These are phyloP conservation scores for Caenorhabditis drosophilae DNA, from an alignment of 2,888 invertebrate genomes.

Conservation along the genomic window DNA sequence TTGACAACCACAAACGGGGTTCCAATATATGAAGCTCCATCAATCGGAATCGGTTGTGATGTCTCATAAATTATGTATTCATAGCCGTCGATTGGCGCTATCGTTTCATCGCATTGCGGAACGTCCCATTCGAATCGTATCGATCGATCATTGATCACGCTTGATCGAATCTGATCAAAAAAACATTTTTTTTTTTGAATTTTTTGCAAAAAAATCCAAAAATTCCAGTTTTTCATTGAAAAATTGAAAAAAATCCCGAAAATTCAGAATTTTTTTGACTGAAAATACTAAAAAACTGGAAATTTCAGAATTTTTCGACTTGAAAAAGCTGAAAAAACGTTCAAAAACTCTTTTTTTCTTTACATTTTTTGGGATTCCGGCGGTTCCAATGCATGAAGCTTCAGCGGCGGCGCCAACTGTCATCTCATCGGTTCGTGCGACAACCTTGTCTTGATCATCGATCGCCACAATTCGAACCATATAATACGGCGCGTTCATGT, in stretches of 20 bases:
- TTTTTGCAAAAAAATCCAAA: too few relatives aligned
- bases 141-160: constrained; percentile 27
- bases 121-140: constrained; percentile 47
- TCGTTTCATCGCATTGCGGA: constrained; percentile 63
- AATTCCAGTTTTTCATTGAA: too few relatives aligned
- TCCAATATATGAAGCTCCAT: constrained; percentile 60
- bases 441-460: constrained; percentile 43
- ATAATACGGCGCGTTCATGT: constrained; percentile 55
- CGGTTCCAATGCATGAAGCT: constrained; percentile 55
- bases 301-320: too few relatives aligned
- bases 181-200: too few relatives aligned
- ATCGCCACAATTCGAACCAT: constrained; percentile 60
- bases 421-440: constrained; percentile 63
- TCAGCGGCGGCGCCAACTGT: constrained; percentile 58
- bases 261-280: background rate
- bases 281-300: too few relatives aligned
- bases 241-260: background rate
- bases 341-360: background rate
- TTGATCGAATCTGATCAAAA: constrained; percentile 29
- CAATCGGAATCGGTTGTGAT: constrained; percentile 40
- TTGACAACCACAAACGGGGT: constrained; percentile 52
- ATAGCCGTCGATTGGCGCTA: constrained; percentile 65
- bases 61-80: constrained; percentile 64
- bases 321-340: background rate
- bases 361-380: constrained; percentile 57